Evolutionary conservation across 2,797 vertebrate species (phyloP), one percentile per base, ranked within the genome.

Genomic region (Botia almorhae): DNA sequence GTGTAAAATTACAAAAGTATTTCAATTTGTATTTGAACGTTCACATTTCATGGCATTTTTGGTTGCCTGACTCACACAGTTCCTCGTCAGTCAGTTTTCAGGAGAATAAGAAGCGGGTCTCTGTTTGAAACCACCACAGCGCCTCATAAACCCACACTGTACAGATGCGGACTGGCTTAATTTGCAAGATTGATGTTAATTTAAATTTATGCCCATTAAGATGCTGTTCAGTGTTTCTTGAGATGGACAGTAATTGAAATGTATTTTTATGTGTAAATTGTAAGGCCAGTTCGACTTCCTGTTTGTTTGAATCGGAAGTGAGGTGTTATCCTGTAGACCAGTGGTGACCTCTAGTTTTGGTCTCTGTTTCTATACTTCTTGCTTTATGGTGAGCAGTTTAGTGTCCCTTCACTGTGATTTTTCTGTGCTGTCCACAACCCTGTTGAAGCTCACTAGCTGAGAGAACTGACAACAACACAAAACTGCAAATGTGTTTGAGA

Each of bases 301-400:
- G 51, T 69, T 68, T 56, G 63, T 58, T 58, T 69, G 21, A 58
- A 69, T 69, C 3, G 48, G 10, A 68, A 29, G 10, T 29, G 51
- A 26, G 16, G 33, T 0, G 13, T 75, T 29, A 60, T 21, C 7
- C 11, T 51, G 13, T 51, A 13, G 5, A 39, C 7, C 36, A 39
- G 23, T 61, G 58, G 23, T 29, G 23, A 61, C 58, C 0, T 61
- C 6, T 61, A 60, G 21, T 14, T 61, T 29, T 61, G 6, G 8
- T n/a, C 2, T 56, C 53, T 26, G 23, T 39, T 39, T 39, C 4
- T 39, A 8, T 39, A 39, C 4, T 39, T 7, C 36, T 39, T 6
- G 36, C 36, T 39, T 39, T 8, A 7, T 39, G 36, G 36, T 39
- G 1, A 39, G 36, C 36, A 39, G 5, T 39, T 39, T 8, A 7